phyloP scores from a whole-genome alignment of 2,888 invertebrate genomes.

The Dexiosoma caninum region DNA sequence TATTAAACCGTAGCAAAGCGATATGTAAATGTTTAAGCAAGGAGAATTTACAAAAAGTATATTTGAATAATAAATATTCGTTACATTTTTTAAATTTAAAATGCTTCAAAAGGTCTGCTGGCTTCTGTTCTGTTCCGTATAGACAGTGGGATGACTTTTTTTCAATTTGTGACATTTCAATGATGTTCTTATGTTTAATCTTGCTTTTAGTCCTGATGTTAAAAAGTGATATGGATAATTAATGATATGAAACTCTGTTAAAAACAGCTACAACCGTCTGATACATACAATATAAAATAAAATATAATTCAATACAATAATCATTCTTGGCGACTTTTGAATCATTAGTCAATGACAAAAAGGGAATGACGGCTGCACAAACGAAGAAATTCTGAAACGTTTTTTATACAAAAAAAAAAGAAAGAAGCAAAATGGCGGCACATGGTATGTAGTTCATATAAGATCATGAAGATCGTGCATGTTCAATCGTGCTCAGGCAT shows the following conservation, averaged over 20 bases:
- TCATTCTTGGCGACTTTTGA: conserved; percentile 32
- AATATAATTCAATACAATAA: conserved; percentile 15
- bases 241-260: conserved; percentile 39
- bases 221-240: conserved; percentile 42
- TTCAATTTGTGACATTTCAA: not conserved
- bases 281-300: too few relatives aligned
- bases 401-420: too few relatives aligned
- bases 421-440: too few relatives aligned
- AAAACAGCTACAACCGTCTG: not conserved
- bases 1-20: not conserved
- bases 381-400: not conserved
- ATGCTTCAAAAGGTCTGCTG: not conserved
- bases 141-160: too few relatives aligned
- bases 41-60: not conserved
- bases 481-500: too few relatives aligned
- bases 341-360: conserved; percentile 43
- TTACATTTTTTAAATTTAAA: not conserved
- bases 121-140: not conserved
- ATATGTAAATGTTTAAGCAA: not conserved
- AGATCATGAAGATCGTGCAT: too few relatives aligned
- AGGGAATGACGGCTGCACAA: conserved; percentile 1
- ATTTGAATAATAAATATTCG: not conserved
- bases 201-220: conserved; percentile 5
- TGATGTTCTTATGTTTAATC: not conserved
- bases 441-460: too few relatives aligned